A percentile compares a stretch with the other conserved stretches of the same genome.
Conservation (phyloP, 2,797 vertebrate genomes). For the Smutsia temminckii region DNA sequence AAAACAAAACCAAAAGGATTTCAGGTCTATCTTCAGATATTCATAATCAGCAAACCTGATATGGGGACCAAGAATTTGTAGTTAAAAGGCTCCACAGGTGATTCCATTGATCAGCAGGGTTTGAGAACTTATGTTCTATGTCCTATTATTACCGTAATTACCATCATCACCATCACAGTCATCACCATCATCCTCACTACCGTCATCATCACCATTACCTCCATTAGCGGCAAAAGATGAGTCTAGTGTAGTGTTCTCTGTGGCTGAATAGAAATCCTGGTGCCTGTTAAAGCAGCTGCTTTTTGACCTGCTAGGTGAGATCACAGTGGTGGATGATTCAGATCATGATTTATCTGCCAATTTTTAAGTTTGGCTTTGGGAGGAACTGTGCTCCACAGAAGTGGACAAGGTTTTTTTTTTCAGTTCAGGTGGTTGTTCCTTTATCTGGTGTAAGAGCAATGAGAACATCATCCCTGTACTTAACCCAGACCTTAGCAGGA, state of each 20-base stretch:
- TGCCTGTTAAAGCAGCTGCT: not conserved
- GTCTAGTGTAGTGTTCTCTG: not conserved
- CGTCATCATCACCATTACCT: not conserved
- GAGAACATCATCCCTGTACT: not conserved
- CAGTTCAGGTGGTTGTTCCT: not conserved
- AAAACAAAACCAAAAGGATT: not conserved
- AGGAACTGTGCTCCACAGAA: not conserved
- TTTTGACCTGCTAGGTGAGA: slow-evolving; percentile 4
- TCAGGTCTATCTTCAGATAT: not conserved
- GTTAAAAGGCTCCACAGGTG: not conserved
- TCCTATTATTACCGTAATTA: not conserved
- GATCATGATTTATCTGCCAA: not conserved
- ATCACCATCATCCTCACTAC: not conserved
- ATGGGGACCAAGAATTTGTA: not conserved
- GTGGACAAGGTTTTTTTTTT: not conserved
- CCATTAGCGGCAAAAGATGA: not conserved
- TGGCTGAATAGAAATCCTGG: not conserved
- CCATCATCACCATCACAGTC: not conserved
- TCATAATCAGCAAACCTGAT: not conserved
- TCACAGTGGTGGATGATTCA: not conserved
- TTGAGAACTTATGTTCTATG: not conserved
- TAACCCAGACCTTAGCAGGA: slow-evolving; percentile 33
- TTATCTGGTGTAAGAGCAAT: slow-evolving; percentile 8
- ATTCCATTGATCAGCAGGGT: not conserved
- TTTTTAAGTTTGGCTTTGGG: slow-evolving; percentile 36